Evolutionary conservation across 2,113 vertebrate species (phyloP), one percentile per base, ranked within the genome.

Genomic region (Rhineura floridana): DNA sequence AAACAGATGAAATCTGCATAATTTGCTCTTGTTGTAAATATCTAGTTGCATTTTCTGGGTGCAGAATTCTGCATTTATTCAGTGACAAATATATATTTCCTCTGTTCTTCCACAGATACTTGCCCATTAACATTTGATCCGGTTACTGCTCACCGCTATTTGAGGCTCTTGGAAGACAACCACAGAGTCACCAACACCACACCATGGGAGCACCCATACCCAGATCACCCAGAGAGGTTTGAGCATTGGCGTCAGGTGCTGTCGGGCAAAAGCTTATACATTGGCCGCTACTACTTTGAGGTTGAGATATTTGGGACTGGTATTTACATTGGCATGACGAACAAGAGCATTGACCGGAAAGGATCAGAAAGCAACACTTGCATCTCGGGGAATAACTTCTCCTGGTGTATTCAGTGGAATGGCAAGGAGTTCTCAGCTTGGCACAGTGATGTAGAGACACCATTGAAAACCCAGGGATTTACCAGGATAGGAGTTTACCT

Each of bases 131-230:
- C 44, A 0, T 94, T 97, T 89, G 96, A 96, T 91, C 93, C 91
- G 0, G 92, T 96, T 82, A 96, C 97, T 0, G 97, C 97, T 4
- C 98, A 99, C 90, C 97, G 95, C 91, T 98, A 98, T 92, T 97
- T 98, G 69, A 96, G 98, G 1, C 94, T 98, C 89, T 97, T 97
- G 0, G 97, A 98, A 25, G 95, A 97, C 2, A 97, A 97, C 55
- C 78, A 92, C 86, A 98, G 98, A 89, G 95, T 96, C 75, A 97
- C 95, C 87, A 98, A 96, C 93, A 95, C 96, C 65, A 95, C 96
- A 0, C 97, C 97, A 1, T 98, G 97, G 97, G 96, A 98, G 78
- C 97, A 98, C 9, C 89, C 94, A 0, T 98, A 98, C 65, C 96
- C 96, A 0, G 97, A 98, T 6, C 86, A 95, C 0, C 97, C 97